Evolutionary conservation across 2,888 invertebrate genomes (phyloP).

Genomic region (Halictus quadricinctus): DNA sequence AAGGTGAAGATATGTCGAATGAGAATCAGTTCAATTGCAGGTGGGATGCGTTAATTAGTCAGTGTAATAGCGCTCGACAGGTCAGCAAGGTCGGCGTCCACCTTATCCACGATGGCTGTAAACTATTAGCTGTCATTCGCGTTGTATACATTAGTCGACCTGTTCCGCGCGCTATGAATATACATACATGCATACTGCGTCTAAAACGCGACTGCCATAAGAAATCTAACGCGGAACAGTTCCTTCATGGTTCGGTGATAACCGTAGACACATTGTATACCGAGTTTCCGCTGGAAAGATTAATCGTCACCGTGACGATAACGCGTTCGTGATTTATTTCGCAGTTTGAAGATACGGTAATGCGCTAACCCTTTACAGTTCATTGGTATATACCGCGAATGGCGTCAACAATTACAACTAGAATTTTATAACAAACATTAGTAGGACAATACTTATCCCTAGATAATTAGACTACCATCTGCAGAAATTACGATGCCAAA

Average conservation of each 20-base stretch:
- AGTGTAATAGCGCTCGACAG: constrained; percentile 28
- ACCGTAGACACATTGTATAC: constrained; percentile 40
- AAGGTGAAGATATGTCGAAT: neutral
- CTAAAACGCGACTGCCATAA: neutral
- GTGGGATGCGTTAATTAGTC: constrained; percentile 39
- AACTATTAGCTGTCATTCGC: constrained; percentile 46
- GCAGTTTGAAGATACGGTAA: constrained; percentile 13
- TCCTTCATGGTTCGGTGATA: constrained; percentile 41
- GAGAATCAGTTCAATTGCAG: neutral
- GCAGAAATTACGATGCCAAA: neutral
- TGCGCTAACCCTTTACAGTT: neutral
- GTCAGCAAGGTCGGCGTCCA: constrained; percentile 34
- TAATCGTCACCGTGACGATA: constrained; percentile 38
- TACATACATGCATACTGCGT: neutral
- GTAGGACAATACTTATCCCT: neutral
- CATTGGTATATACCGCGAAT: neutral
- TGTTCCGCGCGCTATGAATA: neutral
- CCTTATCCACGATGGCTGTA: constrained; percentile 39
- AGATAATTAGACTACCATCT: neutral
- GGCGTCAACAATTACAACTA: neutral
- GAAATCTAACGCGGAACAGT: constrained; percentile 34
- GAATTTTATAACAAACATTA: neutral
- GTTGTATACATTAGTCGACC: constrained; percentile 19
- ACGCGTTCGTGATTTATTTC: constrained; percentile 41
- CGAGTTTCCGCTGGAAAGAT: constrained; percentile 42